phyloP scores from a whole-genome alignment of 2,888 invertebrate genomes.

The Tolmerus cingulatus region DNA sequence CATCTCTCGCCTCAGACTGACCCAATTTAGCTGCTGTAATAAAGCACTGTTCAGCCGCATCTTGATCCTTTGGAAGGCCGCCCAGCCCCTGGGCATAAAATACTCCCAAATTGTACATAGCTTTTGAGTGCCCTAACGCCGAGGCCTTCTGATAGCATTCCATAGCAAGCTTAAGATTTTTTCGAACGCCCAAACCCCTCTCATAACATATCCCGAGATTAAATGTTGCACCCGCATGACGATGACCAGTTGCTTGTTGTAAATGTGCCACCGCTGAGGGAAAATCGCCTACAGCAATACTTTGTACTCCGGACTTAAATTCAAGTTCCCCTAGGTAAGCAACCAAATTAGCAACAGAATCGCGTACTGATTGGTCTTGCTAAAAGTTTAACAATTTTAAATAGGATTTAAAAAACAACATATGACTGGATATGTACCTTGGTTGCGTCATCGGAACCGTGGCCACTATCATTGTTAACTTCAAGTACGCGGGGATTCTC shows the following conservation, averaged over 20 bases:
- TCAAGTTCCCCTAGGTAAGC: constrained; percentile 69
- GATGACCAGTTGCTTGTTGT: constrained; percentile 67
- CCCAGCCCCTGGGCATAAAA: constrained; percentile 73
- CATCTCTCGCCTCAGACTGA: constrained; percentile 65
- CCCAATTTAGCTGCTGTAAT: constrained; percentile 69
- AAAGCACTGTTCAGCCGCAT: constrained; percentile 67
- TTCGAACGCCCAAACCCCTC: constrained; percentile 70
- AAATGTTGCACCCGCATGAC: constrained; percentile 70
- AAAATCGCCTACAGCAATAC: constrained; percentile 68
- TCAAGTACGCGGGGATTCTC: constrained; percentile 1
- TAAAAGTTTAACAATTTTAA: not conserved
- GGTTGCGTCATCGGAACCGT: not conserved
- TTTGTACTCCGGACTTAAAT: constrained; percentile 69
- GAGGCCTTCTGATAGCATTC: constrained; percentile 72
- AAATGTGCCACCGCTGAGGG: constrained; percentile 68
- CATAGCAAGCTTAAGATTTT: constrained; percentile 72
- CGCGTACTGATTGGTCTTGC: constrained; percentile 45
- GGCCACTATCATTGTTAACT: constrained; percentile 44
- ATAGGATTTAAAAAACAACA: not conserved
- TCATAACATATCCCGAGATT: constrained; percentile 77
- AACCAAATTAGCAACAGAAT: constrained; percentile 63
- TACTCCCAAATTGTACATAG: constrained; percentile 75
- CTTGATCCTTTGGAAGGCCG: constrained; percentile 65
- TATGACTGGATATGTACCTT: not conserved
- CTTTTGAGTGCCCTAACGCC: constrained; percentile 70